Evolutionary conservation across 2,797 vertebrate genomes (phyloP).

Genomic region (Platyrinchus mystaceus): DNA sequence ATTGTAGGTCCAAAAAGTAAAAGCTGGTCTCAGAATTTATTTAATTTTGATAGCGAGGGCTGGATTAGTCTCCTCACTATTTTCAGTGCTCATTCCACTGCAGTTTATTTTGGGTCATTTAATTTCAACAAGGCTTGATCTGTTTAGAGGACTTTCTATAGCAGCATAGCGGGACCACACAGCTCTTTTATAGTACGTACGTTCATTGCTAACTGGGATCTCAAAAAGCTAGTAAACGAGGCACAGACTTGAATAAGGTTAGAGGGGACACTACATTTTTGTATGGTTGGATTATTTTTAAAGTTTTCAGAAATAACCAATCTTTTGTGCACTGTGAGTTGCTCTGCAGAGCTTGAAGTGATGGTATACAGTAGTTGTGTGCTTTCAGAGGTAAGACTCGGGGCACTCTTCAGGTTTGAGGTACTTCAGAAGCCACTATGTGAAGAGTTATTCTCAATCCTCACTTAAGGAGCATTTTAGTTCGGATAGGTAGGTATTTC

Average conservation of each 20-base stretch:
- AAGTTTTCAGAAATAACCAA: conserved; percentile 35
- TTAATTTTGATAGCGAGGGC: background rate
- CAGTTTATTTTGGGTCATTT: conserved; percentile 64
- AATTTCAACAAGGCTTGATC: conserved; percentile 61
- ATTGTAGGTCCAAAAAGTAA: background rate
- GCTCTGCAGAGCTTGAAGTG: background rate
- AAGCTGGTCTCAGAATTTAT: background rate
- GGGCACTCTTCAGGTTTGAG: background rate
- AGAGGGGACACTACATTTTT: conserved; percentile 17
- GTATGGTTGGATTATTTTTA: conserved; percentile 28
- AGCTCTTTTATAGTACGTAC: background rate
- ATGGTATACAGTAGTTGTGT: background rate
- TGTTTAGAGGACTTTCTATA: conserved; percentile 37
- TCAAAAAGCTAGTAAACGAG: conserved; percentile 21
- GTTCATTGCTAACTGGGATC: background rate
- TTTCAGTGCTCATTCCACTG: conserved; percentile 40
- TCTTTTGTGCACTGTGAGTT: background rate
- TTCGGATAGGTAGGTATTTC: background rate
- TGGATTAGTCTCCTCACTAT: conserved; percentile 13
- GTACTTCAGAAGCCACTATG: background rate
- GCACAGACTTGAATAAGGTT: background rate
- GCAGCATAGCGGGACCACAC: background rate
- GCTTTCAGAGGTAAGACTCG: background rate
- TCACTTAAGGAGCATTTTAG: background rate
- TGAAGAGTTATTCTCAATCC: background rate